A percentile compares a stretch with the other conserved stretches of the same genome.
phyloP scores from a whole-genome alignment of 2,797 vertebrate genomes.

The Anas georgica region DNA sequence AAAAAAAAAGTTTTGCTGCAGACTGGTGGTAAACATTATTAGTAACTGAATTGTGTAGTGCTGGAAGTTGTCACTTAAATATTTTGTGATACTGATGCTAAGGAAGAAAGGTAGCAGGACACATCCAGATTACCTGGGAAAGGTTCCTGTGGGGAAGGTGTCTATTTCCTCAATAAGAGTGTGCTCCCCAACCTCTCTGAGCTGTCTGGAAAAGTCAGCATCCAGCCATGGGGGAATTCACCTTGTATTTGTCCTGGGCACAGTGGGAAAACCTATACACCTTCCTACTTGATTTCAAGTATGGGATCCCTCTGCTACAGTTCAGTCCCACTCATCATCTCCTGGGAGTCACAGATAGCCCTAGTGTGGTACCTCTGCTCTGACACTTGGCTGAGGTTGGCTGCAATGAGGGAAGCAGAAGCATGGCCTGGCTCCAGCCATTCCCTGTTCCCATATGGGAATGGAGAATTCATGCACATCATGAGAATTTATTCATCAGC shows the following conservation, averaged over 20 bases:
- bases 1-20: neutral
- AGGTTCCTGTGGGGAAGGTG: neutral
- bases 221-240: fast-evolving
- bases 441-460: fast-evolving
- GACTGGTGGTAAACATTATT: neutral
- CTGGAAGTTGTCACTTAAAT: neutral
- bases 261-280: fast-evolving
- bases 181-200: neutral
- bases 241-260: neutral
- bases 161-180: neutral
- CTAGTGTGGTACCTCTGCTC: neutral
- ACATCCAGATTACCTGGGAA: neutral
- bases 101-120: neutral
- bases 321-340: neutral
- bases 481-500: neutral
- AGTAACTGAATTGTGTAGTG: neutral
- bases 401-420: neutral
- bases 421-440: neutral
- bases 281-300: neutral
- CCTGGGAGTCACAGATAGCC: neutral
- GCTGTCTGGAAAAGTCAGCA: neutral
- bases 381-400: neutral
- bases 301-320: neutral
- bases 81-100: neutral
- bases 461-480: neutral